Evolutionary conservation across 2,113 vertebrate genomes (phyloP).

Genomic region (Nibea albiflora): DNA sequence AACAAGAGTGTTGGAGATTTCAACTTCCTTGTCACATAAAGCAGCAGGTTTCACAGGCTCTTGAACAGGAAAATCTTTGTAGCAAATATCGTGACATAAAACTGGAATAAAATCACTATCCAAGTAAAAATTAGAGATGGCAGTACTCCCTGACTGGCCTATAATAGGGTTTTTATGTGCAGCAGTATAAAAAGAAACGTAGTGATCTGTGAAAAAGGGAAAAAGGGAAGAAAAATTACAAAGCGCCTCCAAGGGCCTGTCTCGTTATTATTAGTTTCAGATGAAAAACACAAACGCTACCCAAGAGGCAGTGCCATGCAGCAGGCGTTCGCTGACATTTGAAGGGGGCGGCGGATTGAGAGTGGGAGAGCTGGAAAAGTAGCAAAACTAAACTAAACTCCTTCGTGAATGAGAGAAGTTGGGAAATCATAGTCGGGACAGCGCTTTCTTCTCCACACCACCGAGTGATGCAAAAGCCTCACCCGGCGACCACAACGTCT

Average conservation of each 20-base stretch:
- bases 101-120: slow-evolving; percentile 60
- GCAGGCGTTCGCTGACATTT: slow-evolving; percentile 71
- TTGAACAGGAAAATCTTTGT: slow-evolving; percentile 54
- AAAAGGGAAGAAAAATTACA: slow-evolving; percentile 71
- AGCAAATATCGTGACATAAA: slow-evolving; percentile 64
- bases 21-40: slow-evolving; percentile 32
- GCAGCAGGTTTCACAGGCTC: slow-evolving; percentile 30
- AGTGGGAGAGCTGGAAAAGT: slow-evolving; percentile 41
- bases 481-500: not conserved
- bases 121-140: slow-evolving; percentile 72
- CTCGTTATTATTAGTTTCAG: slow-evolving; percentile 81
- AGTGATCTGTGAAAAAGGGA: slow-evolving; percentile 69
- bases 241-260: slow-evolving; percentile 71
- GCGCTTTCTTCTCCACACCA: slow-evolving; percentile 13
- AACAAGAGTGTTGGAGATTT: slow-evolving; percentile 24
- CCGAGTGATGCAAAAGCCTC: slow-evolving; percentile 20
- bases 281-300: slow-evolving; percentile 78
- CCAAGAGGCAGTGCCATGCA: slow-evolving; percentile 61
- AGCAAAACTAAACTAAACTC: slow-evolving; percentile 6
- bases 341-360: slow-evolving; percentile 49
- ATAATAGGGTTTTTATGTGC: slow-evolving; percentile 74
- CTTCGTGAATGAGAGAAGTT: slow-evolving; percentile 41
- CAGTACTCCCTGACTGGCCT: slow-evolving; percentile 67
- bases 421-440: slow-evolving; percentile 19
- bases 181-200: slow-evolving; percentile 63